phyloP scores from a whole-genome alignment of 2,113 vertebrate genomes.

The Macaca mulatta region DNA sequence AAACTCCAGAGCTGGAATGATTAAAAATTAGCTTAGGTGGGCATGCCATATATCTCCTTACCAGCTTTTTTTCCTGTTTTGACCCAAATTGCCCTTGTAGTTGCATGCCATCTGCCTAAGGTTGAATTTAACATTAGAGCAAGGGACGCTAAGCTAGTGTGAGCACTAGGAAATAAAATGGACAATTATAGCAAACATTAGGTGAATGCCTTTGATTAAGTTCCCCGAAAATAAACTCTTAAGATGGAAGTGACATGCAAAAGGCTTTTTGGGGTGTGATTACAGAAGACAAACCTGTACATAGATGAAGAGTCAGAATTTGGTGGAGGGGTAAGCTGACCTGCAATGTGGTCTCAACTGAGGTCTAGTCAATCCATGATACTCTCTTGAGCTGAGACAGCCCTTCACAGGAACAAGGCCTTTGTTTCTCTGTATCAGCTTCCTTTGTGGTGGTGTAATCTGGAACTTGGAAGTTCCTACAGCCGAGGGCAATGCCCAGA shows the following conservation, averaged over 20 bases:
- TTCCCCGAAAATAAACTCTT: background rate
- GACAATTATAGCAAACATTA: background rate
- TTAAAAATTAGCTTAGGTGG: conserved; percentile 59
- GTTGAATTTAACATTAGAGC: background rate
- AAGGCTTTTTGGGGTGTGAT: background rate
- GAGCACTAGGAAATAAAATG: background rate
- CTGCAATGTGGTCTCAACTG: background rate
- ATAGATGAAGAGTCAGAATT: background rate
- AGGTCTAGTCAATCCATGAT: background rate
- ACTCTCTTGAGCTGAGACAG: background rate
- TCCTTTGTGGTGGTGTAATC: background rate
- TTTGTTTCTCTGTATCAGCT: background rate
- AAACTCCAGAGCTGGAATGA: conserved; percentile 60
- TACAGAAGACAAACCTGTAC: background rate
- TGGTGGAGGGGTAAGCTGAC: background rate
- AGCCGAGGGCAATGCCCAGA: background rate
- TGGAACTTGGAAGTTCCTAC: background rate
- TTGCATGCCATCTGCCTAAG: background rate
- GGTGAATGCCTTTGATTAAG: background rate
- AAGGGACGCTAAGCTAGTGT: background rate
- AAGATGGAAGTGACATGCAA: background rate
- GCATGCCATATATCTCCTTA: conserved; percentile 16
- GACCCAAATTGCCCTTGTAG: background rate
- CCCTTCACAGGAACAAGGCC: rapidly evolving
- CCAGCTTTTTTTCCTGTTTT: background rate